A percentile compares a stretch with the other conserved stretches of the same genome.
Evolutionary conservation across 2,888 invertebrate genomes (phyloP).

Genomic region (Sinotaia quadrata): DNA sequence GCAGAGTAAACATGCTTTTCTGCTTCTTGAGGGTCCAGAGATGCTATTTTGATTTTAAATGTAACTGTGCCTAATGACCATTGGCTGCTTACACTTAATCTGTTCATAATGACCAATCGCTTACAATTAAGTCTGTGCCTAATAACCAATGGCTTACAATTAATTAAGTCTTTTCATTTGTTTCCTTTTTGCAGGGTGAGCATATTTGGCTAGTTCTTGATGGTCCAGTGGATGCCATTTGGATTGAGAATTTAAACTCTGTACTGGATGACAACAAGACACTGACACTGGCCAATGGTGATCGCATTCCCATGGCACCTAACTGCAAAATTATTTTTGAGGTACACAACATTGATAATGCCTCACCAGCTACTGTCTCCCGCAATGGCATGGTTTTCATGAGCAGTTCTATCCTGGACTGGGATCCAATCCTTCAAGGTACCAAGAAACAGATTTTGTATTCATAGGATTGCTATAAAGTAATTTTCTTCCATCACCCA

Average conservation of each 20-base stretch:
- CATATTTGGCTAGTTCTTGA: conserved; percentile 72
- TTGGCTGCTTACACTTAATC: too few relatives aligned
- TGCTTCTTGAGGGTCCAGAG: too few relatives aligned
- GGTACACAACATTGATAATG: conserved; percentile 74
- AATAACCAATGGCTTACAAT: too few relatives aligned
- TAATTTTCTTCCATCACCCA: too few relatives aligned
- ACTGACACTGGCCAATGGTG: conserved; percentile 73
- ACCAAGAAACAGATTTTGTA: conserved; percentile 2
- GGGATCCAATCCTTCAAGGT: conserved; percentile 90
- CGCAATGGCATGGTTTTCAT: conserved; percentile 81
- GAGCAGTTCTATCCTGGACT: conserved; percentile 95
- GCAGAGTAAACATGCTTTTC: too few relatives aligned
- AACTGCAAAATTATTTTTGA: conserved; percentile 73
- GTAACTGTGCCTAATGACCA: too few relatives aligned
- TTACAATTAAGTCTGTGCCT: too few relatives aligned
- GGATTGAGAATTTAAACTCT: conserved; percentile 74
- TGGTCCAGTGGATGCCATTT: conserved; percentile 73
- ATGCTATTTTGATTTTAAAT: too few relatives aligned
- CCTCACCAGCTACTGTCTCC: conserved; percentile 73
- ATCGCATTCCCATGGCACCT: conserved; percentile 73
- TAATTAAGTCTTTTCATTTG: too few relatives aligned
- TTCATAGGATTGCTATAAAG: neutral
- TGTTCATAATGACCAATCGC: too few relatives aligned
- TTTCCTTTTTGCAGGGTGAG: too few relatives aligned
- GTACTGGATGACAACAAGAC: conserved; percentile 74